Evolutionary conservation across 2,113 vertebrate species (phyloP).

Genomic region (Collichthys lucidus): DNA sequence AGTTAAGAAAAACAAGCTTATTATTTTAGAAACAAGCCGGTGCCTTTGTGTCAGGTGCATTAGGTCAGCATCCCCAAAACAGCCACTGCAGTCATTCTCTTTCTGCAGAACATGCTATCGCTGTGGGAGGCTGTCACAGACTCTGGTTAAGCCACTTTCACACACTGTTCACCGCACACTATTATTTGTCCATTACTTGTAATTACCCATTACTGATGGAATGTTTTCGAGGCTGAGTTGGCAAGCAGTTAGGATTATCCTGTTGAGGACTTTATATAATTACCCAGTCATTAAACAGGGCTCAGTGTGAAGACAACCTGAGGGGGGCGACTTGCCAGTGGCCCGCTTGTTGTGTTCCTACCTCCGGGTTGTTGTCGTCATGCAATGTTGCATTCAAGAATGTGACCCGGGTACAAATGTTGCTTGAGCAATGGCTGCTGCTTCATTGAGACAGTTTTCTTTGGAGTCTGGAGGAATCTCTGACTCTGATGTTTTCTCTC

Average conservation of each 20-base stretch:
- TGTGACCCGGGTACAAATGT: conserved; percentile 13
- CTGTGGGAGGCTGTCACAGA: conserved; percentile 61
- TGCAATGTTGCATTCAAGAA: conserved; percentile 22
- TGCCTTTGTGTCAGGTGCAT: conserved; percentile 41
- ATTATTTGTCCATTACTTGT: conserved; percentile 80
- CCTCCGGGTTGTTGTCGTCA: conserved; percentile 14
- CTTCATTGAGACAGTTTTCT: not conserved
- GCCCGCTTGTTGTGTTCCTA: conserved; percentile 23
- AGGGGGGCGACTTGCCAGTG: conserved; percentile 35
- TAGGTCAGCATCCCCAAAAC: conserved; percentile 24
- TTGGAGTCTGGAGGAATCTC: not conserved
- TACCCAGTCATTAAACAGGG: conserved; percentile 70
- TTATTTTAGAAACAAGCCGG: conserved; percentile 1
- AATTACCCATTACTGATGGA: conserved; percentile 80
- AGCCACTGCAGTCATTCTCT: not conserved
- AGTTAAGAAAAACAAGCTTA: conserved; percentile 16
- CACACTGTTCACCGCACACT: conserved; percentile 64
- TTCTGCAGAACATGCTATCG: conserved; percentile 29
- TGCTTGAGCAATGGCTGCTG: conserved; percentile 5
- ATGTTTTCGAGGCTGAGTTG: conserved; percentile 71
- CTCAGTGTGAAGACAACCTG: conserved; percentile 61
- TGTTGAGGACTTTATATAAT: conserved; percentile 75
- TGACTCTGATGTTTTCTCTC: not conserved
- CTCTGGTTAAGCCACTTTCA: conserved; percentile 68
- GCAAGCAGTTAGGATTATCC: conserved; percentile 72